These are phyloP conservation scores for Mastomys natalensis DNA, from an alignment of 2,113 vertebrate genomes.

Conservation along the genomic window DNA sequence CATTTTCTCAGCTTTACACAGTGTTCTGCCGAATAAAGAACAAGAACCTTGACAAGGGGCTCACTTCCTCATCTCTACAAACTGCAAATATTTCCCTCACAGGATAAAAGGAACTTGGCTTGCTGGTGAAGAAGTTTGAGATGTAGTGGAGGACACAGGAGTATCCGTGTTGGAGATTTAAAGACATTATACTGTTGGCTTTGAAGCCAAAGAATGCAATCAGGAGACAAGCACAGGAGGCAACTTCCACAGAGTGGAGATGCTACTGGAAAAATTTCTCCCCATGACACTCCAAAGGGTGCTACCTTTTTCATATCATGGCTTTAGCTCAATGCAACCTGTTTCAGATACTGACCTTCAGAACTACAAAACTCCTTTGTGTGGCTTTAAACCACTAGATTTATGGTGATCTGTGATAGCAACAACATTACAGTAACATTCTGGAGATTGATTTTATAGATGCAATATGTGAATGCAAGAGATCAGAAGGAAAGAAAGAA, in stretches of 20 bases:
- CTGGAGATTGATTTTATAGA: background rate
- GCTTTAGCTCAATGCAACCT: background rate
- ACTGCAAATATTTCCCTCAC: background rate
- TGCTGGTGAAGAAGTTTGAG: background rate
- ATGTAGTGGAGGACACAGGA: background rate
- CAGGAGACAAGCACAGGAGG: background rate
- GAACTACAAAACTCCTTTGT: background rate
- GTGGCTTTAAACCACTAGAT: background rate
- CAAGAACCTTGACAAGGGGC: background rate
- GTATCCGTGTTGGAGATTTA: background rate
- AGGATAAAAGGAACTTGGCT: background rate
- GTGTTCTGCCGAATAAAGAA: background rate
- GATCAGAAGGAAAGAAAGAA: slow-evolving; percentile 19
- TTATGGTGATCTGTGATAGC: background rate
- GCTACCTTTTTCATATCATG: background rate
- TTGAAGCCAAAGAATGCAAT: background rate
- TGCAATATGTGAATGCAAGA: background rate
- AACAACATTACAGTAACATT: background rate
- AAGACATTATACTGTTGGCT: background rate
- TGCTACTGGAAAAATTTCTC: background rate
- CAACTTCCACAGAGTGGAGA: background rate
- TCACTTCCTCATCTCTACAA: background rate
- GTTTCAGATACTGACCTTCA: background rate
- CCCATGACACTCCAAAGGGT: background rate
- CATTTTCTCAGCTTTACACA: background rate